Conservation (phyloP, 1,140 invertebrate species). For the Pemphigus obesinymphae region DNA sequence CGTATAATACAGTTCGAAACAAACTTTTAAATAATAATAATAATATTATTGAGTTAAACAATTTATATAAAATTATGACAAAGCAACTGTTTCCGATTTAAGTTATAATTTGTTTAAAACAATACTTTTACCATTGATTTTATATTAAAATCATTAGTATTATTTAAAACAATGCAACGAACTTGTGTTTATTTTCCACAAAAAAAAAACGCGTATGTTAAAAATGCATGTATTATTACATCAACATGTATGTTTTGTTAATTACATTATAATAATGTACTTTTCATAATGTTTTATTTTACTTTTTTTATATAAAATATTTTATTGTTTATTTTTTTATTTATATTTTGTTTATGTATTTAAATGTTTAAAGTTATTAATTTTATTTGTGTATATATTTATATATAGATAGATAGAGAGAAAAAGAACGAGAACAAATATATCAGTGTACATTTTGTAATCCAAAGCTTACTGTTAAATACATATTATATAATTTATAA, state of each 20-base stretch:
- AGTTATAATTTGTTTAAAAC: too few relatives aligned
- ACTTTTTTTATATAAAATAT: too few relatives aligned
- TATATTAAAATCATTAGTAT: too few relatives aligned
- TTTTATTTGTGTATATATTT: background rate
- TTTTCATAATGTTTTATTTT: background rate
- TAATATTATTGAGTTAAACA: background rate
- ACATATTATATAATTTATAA: background rate
- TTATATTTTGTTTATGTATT: constrained; percentile 29
- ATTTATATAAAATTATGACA: background rate
- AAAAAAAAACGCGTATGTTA: background rate
- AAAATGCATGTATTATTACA: background rate
- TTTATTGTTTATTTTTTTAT: constrained; percentile 24
- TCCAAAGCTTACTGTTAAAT: constrained; percentile 19
- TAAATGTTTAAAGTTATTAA: background rate
- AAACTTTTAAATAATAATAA: too few relatives aligned
- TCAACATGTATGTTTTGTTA: background rate
- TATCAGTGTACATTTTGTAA: background rate
- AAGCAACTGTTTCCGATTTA: too few relatives aligned
- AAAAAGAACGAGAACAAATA: constrained; percentile 13
- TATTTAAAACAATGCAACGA: background rate
- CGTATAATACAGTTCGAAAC: too few relatives aligned
- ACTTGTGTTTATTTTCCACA: background rate
- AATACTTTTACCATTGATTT: too few relatives aligned
- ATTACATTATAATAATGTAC: constrained; percentile 9
- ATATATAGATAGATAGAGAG: background rate